Evolutionary conservation across 2,113 vertebrate genomes (phyloP), one percentile per base, ranked within the genome.

Genomic region (Myodes glareolus): DNA sequence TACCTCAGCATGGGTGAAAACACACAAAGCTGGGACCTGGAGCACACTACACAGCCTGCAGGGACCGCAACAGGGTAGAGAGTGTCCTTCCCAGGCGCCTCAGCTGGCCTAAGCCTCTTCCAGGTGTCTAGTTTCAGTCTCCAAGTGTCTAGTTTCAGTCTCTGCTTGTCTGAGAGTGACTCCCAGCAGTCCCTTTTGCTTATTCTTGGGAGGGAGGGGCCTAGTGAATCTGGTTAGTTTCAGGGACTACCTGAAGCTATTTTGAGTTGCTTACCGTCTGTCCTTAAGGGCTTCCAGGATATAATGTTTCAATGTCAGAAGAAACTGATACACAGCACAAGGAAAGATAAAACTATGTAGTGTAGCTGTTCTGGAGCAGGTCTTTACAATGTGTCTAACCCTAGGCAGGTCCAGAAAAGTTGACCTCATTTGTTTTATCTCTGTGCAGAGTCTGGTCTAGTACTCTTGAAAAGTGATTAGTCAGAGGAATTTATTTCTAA

Each of bases 391-490:
- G 81, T 42, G 52, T 45, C 21, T 67, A 81, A 77, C 93, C 33
- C 21, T 82, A 27, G 25, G 78, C 39, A 89, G 42, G 61, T 82
- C 39, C 70, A 67, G 81, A 76, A 95, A 94, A 97, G 47, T 10
- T 73, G 73, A 14, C 50, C 72, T 88, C 91, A 8, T 87, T 50
- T 81, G 42, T 61, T 89, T 81, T 90, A 72, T 55, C 25, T 77
- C 58, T 55, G 23, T 65, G 39, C 73, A 39, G 80, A 88, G n/a
- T 68, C 36, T 96, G 12, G 33, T 88, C 70, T 94, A 78, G 50
- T 96, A 91, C 93, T 95, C 87, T 75, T 75, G 9, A 55, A 90
- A 80, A 65, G 91, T 67, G 82, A 94, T 88, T 78, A 91, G 55
- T 80, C 76, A 47, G 82, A 78, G 9, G 11, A 95, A 90, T 73